Conservation (phyloP, 92 coral and sea anemone species). For the Phenganax marumi region DNA sequence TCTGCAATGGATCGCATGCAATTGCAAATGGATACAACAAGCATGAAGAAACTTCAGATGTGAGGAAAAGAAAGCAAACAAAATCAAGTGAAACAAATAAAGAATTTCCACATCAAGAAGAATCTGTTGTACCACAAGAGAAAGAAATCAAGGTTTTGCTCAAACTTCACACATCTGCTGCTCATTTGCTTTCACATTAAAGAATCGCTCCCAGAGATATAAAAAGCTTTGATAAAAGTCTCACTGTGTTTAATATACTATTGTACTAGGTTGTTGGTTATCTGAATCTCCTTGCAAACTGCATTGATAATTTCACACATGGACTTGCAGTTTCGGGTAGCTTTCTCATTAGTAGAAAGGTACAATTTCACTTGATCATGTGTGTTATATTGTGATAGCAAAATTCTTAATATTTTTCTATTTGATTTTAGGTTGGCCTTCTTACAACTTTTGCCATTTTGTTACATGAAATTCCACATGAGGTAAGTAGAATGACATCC, state of each 20-base stretch:
- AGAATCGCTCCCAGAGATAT: too few relatives aligned
- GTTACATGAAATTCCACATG: constrained; percentile 96
- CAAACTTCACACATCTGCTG: neutral
- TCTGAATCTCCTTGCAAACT: constrained; percentile 86
- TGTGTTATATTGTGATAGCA: neutral
- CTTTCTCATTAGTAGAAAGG: constrained; percentile 92
- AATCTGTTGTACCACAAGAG: neutral
- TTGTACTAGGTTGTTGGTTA: constrained; percentile 87
- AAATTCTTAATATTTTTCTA: neutral
- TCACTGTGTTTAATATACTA: neutral
- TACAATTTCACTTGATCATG: neutral
- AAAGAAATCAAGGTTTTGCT: constrained; percentile 12
- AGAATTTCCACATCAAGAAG: neutral
- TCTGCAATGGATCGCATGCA: constrained; percentile 30
- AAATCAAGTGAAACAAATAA: neutral
- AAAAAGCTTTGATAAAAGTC: too few relatives aligned
- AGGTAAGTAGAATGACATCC: constrained; percentile 51
- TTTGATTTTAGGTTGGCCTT: constrained; percentile 73
- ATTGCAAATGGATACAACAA: constrained; percentile 51
- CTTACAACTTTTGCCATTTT: constrained; percentile 96
- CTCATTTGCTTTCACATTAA: neutral
- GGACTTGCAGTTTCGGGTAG: constrained; percentile 99
- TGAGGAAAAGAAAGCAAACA: constrained; percentile 16
- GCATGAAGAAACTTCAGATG: constrained; percentile 4
- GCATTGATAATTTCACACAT: constrained; percentile 93